phyloP scores from a whole-genome alignment of 2,888 invertebrate species.

The Listrodromus nycthemerus region DNA sequence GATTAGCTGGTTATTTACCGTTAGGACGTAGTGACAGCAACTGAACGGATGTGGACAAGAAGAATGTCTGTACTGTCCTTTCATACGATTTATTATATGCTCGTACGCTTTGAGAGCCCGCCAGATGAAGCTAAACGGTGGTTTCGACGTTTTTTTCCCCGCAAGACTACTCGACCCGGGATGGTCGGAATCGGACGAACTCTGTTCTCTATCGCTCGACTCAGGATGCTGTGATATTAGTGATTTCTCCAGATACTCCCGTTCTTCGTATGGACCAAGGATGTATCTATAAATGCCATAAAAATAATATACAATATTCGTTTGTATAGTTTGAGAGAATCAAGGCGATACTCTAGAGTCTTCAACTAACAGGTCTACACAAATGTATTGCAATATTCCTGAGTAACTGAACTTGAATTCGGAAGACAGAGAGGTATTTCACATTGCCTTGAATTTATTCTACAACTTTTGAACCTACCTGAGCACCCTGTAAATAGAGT shows the following conservation, averaged over 20 bases:
- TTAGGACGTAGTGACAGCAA: constrained; percentile 87
- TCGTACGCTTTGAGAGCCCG: constrained; percentile 84
- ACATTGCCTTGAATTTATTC: no score
- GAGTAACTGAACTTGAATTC: no score
- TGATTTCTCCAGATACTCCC: constrained; percentile 77
- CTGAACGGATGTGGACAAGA: constrained; percentile 88
- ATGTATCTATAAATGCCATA: constrained; percentile 84
- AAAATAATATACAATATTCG: not conserved
- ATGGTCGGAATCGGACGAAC: constrained; percentile 16
- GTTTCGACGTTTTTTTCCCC: constrained; percentile 75
- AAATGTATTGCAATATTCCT: not conserved
- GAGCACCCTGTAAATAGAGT: constrained; percentile 88
- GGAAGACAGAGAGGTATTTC: no score
- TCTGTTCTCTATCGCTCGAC: constrained; percentile 38
- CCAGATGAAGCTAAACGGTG: constrained; percentile 81
- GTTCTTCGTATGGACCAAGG: constrained; percentile 88
- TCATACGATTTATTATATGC: constrained; percentile 85
- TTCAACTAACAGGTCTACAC: no score
- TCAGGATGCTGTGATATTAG: constrained; percentile 69
- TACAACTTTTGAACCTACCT: constrained; percentile 84
- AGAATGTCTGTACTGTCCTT: constrained; percentile 84
- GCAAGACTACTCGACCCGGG: constrained; percentile 48
- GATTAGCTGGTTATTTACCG: constrained; percentile 80
- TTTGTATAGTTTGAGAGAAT: not conserved
- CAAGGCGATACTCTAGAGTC: no score